These are phyloP conservation scores for Leptonema lineaticorne DNA, from an alignment of 1,140 invertebrate species.

Conservation along the genomic window DNA sequence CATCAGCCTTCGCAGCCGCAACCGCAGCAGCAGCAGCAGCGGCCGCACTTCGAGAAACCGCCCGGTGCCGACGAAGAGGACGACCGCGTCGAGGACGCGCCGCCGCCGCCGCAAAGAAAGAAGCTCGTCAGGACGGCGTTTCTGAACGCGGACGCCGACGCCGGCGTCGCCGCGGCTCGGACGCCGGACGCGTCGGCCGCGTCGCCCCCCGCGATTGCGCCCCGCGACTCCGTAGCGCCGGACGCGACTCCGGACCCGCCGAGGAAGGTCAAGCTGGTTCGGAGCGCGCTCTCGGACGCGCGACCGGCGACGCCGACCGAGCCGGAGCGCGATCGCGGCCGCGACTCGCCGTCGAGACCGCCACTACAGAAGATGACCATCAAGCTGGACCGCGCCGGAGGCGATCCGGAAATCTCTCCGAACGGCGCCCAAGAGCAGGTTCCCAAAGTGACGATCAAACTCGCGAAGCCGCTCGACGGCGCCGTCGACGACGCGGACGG, in stretches of 20 bases:
- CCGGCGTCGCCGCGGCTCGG: neutral
- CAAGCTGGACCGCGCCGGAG: constrained; percentile 31
- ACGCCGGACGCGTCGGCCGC: neutral
- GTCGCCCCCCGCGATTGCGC: neutral
- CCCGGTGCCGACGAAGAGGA: neutral
- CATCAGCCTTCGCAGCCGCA: neutral
- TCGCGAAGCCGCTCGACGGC: constrained; percentile 46
- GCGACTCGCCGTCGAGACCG: constrained; percentile 17
- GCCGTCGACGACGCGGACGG: constrained; percentile 8
- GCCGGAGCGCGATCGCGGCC: constrained; percentile 10
- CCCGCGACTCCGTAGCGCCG: neutral
- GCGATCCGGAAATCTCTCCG: neutral
- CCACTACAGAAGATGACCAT: constrained; percentile 41
- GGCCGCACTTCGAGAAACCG: neutral
- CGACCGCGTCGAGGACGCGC: neutral
- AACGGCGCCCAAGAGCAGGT: constrained; percentile 44
- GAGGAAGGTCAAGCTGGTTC: neutral
- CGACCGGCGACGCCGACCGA: neutral
- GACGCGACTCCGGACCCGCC: neutral
- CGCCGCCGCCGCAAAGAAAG: neutral
- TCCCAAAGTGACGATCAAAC: constrained; percentile 54
- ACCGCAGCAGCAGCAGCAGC: neutral
- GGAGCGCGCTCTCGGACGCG: neutral
- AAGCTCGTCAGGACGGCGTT: constrained; percentile 9
- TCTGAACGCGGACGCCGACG: neutral